Percentiles rank a stretch among this genome's conserved stretches.
phyloP scores from a whole-genome alignment of 2,888 invertebrate genomes.

The Drosophila paramelanica region DNA sequence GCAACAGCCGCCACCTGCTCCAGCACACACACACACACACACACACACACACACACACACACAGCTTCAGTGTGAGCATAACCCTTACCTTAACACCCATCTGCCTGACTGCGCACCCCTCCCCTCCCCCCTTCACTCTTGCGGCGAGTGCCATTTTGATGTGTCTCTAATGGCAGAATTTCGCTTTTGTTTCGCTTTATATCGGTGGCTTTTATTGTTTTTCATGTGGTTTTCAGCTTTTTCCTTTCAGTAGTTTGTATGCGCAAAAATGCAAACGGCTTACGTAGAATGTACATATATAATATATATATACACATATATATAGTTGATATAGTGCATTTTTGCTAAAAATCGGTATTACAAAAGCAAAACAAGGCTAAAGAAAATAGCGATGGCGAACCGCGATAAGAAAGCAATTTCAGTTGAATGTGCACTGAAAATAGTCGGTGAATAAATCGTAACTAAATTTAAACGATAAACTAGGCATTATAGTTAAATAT shows the following conservation, averaged over 20 bases:
- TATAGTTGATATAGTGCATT: conserved; percentile 3
- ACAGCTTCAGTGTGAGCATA: not conserved
- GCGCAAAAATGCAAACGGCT: no score
- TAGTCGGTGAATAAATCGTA: not conserved
- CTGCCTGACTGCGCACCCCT: not conserved
- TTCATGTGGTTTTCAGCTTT: conserved; percentile 53
- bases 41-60: not conserved
- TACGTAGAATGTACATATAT: conserved; percentile 10
- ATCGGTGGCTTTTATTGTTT: conserved; percentile 64
- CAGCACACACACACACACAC: not conserved
- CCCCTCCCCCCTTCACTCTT: not conserved
- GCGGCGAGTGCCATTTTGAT: conserved; percentile 75
- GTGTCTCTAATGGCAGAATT: conserved; percentile 74
- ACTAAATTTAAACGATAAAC: no score
- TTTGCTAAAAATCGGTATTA: conserved; percentile 32
- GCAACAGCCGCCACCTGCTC: conserved; percentile 36
- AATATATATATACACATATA: conserved; percentile 5
- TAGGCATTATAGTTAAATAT: no score
- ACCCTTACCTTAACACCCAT: not conserved
- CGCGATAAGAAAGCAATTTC: conserved; percentile 45
- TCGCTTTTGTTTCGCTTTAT: conserved; percentile 71
- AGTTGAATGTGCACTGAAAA: conserved; percentile 21
- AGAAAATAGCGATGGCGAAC: conserved; percentile 38
- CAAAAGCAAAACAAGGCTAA: conserved; percentile 26
- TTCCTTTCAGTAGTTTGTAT: conserved; percentile 1